Percentiles rank a stretch among this genome's conserved stretches.
Conservation (phyloP, 2,888 invertebrate species). For the Alloplasta piceator region DNA sequence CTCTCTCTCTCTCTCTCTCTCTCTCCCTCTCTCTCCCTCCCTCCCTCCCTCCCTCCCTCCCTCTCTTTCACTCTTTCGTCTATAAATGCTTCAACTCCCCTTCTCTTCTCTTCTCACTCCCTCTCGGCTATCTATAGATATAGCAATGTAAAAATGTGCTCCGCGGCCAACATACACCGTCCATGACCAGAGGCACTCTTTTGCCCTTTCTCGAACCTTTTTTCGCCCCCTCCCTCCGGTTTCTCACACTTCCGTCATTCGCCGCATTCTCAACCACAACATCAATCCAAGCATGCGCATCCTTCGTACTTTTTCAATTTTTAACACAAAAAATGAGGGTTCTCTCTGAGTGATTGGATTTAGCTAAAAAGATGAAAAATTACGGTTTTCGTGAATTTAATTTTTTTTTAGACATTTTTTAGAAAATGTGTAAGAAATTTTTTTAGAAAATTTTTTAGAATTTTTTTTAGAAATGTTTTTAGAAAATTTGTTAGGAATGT, state of each 20-base stretch:
- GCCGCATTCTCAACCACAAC: not conserved
- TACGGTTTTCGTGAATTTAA: too few relatives aligned
- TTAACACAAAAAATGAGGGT: too few relatives aligned
- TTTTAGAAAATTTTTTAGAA: too few relatives aligned
- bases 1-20: conserved; percentile 43
- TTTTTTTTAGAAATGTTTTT: too few relatives aligned
- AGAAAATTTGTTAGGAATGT: too few relatives aligned
- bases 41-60: conserved; percentile 29
- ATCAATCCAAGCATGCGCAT: too few relatives aligned
- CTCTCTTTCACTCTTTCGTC: conserved; percentile 7
- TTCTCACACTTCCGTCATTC: conserved; percentile 28
- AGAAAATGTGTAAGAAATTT: too few relatives aligned
- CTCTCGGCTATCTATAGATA: conserved; percentile 23
- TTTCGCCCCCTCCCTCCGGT: conserved; percentile 3
- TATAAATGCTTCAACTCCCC: conserved; percentile 11
- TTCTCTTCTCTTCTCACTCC: not conserved
- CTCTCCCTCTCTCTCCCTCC: conserved; percentile 27
- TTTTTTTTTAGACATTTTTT: not conserved
- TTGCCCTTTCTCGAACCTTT: conserved; percentile 48
- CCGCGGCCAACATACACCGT: conserved; percentile 48
- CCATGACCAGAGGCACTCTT: conserved; percentile 62
- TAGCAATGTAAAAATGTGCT: conserved; percentile 1
- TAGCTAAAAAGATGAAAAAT: too few relatives aligned
- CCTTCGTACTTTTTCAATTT: too few relatives aligned
- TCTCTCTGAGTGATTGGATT: too few relatives aligned